Percentiles rank a stretch among this genome's conserved stretches.
Evolutionary conservation across 2,797 vertebrate genomes (phyloP).

Genomic region (Novumbra hubbsi): DNA sequence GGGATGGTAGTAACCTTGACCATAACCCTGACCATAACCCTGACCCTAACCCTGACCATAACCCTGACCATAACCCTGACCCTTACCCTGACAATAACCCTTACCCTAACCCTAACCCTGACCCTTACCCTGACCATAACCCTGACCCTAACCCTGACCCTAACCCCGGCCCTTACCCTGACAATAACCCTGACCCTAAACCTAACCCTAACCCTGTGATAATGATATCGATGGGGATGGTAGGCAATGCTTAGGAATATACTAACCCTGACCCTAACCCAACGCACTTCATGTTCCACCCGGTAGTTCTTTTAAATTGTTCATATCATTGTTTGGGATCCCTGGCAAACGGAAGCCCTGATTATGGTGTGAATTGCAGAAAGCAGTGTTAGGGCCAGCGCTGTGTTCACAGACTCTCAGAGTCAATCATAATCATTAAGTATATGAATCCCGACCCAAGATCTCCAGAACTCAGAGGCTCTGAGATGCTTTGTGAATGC

Average conservation of each 20-base stretch:
- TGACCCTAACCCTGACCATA: no score
- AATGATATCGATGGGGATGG: conserved; percentile 66
- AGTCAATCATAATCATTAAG: not conserved
- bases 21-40: no score
- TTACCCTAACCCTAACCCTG: no score
- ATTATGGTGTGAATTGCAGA: not conserved
- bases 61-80: no score
- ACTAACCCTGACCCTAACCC: no score
- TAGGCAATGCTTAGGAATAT: conserved; percentile 9
- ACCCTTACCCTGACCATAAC: no score
- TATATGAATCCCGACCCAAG: not conserved
- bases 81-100: no score
- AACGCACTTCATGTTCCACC: not conserved
- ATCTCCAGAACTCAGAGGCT: not conserved
- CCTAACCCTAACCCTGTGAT: no score
- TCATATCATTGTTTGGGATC: not conserved
- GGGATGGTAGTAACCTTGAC: conserved; percentile 61
- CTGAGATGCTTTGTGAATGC: conserved; percentile 3
- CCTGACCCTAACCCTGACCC: no score
- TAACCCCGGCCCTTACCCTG: no score
- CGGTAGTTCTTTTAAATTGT: not conserved
- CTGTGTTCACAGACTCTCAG: not conserved
- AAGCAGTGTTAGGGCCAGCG: not conserved
- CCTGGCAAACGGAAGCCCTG: not conserved
- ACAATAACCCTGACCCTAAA: no score